Evolutionary conservation across 2,113 vertebrate genomes (phyloP), one percentile per base, ranked within the genome.

Genomic region (Todiramphus saurophagus): DNA sequence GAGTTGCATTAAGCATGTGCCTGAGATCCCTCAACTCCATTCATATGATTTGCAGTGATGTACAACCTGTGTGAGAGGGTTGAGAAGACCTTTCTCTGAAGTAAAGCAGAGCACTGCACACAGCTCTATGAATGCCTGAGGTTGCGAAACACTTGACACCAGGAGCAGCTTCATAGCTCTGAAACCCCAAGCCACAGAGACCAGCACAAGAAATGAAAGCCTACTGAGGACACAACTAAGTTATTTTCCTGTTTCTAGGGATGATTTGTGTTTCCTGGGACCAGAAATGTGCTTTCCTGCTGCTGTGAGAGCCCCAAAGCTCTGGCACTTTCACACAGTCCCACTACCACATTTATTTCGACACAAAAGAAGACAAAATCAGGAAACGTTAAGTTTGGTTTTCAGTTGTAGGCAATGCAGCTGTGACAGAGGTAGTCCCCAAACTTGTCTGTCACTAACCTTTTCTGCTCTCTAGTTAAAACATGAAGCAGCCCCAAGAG

Each of bases 1-100:
- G 5, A 20, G 18, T 27, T 0, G 2, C 31, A 72, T n/a, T 44
- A n/a, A 27, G 7, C 0, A 0, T 24, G 76, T 64, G 27, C 21
- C 27, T 2, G 23, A 24, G 11, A 35, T 46, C 11, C 46, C 37
- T 17, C 27, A 64, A 27, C 8, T 85, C 23, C 6, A 1, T 63
- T 62, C 28, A 14, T 1, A 1, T 53, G 53, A 25, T 31, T 64
- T 78, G 55, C 24, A 53, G 3, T n/a, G 53, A 41, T 2, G 4
- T 21, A 41, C 25, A 60, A 28, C 24, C 33, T 62, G 83, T 16
- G 20, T 30, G 48, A 72, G 35, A 16, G 27, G 8, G 12, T n/a
- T 0, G 3, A 64, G 53, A 63, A 70, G 51, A 46, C 58, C 37
- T 72, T 66, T 72, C 27, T 67, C 24, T 60, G 53, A 73, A 60